Evolutionary conservation across 2,113 vertebrate genomes (phyloP).

Genomic region (Asarcornis scutulata): DNA sequence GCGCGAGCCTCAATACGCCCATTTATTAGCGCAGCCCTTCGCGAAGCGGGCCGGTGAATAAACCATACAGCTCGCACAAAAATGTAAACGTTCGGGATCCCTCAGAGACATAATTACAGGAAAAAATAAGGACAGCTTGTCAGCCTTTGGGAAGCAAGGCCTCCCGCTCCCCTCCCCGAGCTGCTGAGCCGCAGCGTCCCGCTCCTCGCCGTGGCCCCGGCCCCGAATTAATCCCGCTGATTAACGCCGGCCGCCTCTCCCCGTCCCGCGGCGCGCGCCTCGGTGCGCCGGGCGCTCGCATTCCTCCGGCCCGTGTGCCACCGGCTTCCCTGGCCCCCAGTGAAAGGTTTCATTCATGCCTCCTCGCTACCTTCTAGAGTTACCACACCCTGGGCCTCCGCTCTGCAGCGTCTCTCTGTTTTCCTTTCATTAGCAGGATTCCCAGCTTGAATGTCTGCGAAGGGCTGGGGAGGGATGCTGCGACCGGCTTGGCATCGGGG

Average conservation of each 20-base stretch:
- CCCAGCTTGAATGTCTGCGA: slow-evolving; percentile 45
- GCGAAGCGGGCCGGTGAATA: not conserved
- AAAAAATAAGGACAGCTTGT: slow-evolving; percentile 51
- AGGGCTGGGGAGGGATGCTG: slow-evolving; percentile 46
- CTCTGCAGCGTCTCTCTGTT: slow-evolving; percentile 58
- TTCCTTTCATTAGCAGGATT: slow-evolving; percentile 77
- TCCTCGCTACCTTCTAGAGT: slow-evolving; percentile 67
- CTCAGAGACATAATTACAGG: slow-evolving; percentile 55
- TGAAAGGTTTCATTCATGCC: slow-evolving; percentile 80
- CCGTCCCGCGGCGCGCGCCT: not conserved
- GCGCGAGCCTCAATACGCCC: slow-evolving; percentile 51
- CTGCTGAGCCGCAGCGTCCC: not conserved
- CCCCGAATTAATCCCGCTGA: not conserved
- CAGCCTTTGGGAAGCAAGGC: not conserved
- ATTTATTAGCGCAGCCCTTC: slow-evolving; percentile 7
- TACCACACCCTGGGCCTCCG: slow-evolving; percentile 74
- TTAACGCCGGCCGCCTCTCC: not conserved
- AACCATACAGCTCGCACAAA: not conserved
- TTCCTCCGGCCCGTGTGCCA: slow-evolving; percentile 62
- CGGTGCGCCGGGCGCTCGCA: slow-evolving; percentile 54
- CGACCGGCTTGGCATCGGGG: not conserved
- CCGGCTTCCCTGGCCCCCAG: slow-evolving; percentile 61
- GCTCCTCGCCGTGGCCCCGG: not conserved
- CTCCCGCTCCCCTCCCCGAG: not conserved
- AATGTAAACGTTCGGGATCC: slow-evolving; percentile 39